Evolutionary conservation across 2,113 vertebrate species (phyloP).

Genomic region (Fulica atra): DNA sequence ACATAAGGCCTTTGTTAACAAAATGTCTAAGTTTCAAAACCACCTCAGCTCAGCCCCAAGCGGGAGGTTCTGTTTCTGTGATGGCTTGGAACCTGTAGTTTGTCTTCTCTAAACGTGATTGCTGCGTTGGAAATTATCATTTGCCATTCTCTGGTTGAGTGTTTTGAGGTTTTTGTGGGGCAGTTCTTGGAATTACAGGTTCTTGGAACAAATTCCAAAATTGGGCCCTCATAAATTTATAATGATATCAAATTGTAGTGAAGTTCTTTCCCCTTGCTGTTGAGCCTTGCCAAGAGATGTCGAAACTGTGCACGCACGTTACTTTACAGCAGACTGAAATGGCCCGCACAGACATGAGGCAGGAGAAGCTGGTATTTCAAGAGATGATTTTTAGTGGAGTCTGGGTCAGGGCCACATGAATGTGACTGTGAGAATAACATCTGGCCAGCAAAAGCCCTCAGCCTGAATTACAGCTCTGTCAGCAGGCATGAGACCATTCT

Average conservation of each 20-base stretch:
- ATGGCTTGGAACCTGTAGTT: neutral
- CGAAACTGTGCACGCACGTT: neutral
- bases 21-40: neutral
- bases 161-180: neutral
- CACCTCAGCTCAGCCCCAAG: accelerated
- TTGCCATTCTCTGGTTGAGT: neutral
- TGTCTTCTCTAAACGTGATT: neutral
- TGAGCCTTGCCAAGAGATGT: neutral
- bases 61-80: neutral
- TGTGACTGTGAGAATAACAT: neutral
- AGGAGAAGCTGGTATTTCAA: neutral
- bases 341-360: neutral
- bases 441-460: neutral
- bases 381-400: neutral
- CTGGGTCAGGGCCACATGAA: accelerated
- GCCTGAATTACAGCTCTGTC: neutral
- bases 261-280: neutral
- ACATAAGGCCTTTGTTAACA: accelerated
- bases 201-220: neutral
- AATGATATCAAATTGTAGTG: neutral
- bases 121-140: neutral
- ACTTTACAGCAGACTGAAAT: neutral
- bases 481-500: neutral
- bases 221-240: neutral
- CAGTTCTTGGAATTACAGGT: neutral